Base-by-base conservation (phyloP, 2,888 invertebrate species). In the Drosophila putrida region DNA sequence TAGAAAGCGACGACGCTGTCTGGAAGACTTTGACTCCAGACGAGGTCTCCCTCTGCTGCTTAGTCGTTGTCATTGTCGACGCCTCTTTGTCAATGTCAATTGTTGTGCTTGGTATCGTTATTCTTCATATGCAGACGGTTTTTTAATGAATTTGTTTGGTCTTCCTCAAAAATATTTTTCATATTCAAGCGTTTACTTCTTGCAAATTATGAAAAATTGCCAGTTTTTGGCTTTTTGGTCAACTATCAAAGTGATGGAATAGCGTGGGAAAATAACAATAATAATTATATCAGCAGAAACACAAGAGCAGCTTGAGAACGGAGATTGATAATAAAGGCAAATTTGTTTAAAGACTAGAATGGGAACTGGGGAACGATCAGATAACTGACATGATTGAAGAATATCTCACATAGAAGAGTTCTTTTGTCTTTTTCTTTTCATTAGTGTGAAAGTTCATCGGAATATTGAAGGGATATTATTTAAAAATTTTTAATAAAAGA, bases 51-150 rank as follows among this genome's bases (percentile, higher is more conserved):
- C 15, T 27, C 6, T 27, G n/a, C n/a, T 13, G 13, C 31, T 6
- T 25, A 27, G 38, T 38, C 25, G 27, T 38, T 73, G 58, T 55
- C 69, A 59, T 50, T 35, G 58, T 31, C 59, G 27, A 44, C 50
- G 74, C 59, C 63, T 55, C 76, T 80, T 80, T 80, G 78, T 81
- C 80, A 80, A 66, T 80, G 80, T 78, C 80, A 81, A 76, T 76
- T 76, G 73, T 60, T 75, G 73, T 61, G 64, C 65, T 68, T 70
- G 69, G 65, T 53, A 67, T 80, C 80, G 80, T 78, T 80, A 71
- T 63, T 80, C 80, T 78, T 75, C 75, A 80, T 78, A 72, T 68
- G 72, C 64, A 64, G 55, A 43, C 64, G 58, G 67, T 47, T 50
- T 55, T 75, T 68, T 71, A 78, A 78, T 78, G 63, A 78, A 79